These are phyloP conservation scores for Sesia apiformis DNA, from an alignment of 2,888 invertebrate genomes.

Conservation along the genomic window DNA sequence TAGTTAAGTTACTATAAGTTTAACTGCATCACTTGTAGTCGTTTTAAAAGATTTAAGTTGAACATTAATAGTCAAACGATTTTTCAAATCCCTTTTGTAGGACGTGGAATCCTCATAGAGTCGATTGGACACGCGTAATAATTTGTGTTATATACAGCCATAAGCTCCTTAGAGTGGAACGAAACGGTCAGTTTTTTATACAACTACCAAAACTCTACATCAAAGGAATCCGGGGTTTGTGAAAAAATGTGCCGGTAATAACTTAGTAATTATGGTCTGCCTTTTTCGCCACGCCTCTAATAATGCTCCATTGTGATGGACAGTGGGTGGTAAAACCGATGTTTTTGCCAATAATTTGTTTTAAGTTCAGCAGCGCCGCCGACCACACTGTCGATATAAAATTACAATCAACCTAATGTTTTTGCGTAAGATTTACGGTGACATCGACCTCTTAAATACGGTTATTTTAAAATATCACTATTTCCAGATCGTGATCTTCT, in stretches of 20 bases:
- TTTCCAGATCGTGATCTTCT: too few relatives aligned
- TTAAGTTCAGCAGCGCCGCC: neutral
- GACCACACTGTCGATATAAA: too few relatives aligned
- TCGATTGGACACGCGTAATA: conserved; percentile 31
- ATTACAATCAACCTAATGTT: too few relatives aligned
- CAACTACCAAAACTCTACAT: conserved; percentile 3
- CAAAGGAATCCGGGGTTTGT: conserved; percentile 7
- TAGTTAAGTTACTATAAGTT: too few relatives aligned
- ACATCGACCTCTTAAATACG: too few relatives aligned
- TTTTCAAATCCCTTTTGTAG: neutral
- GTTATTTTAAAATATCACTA: too few relatives aligned
- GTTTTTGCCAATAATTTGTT: conserved; percentile 1
- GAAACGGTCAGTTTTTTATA: conserved; percentile 4
- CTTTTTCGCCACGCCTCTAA: conserved; percentile 4
- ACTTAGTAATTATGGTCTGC: conserved; percentile 4
- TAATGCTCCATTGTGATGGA: conserved; percentile 1
- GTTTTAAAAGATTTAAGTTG: too few relatives aligned
- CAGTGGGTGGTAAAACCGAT: neutral
- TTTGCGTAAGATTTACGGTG: too few relatives aligned
- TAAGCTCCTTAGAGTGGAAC: neutral
- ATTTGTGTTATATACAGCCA: conserved; percentile 18
- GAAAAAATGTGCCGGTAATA: conserved; percentile 8
- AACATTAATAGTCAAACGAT: too few relatives aligned
- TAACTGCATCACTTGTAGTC: too few relatives aligned
- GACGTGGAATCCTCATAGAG: conserved; percentile 2